Conservation (phyloP, 2,888 invertebrate genomes). For the Uropetala carovei region DNA sequence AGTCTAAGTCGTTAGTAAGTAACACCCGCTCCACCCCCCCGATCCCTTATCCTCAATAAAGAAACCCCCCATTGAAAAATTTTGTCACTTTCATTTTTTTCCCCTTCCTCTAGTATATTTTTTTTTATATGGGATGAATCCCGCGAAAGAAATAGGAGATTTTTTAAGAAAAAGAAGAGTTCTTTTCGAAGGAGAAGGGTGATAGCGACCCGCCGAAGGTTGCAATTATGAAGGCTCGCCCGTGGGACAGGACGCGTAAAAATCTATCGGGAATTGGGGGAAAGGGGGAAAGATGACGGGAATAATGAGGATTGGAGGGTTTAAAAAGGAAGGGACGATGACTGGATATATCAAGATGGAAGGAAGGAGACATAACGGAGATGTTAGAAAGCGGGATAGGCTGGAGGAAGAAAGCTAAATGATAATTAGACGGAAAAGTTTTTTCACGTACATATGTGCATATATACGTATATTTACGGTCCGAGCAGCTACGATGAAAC, state of each 20-base stretch:
- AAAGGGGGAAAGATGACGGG: neutral
- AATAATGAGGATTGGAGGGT: neutral
- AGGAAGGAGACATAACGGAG: neutral
- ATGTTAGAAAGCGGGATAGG: neutral
- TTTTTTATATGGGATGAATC: neutral
- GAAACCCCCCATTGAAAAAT: conserved; percentile 10
- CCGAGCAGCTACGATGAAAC: too few relatives aligned
- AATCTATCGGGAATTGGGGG: neutral
- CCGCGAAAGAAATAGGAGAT: too few relatives aligned
- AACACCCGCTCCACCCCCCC: neutral
- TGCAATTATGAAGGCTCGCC: too few relatives aligned
- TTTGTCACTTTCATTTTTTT: neutral
- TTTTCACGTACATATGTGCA: too few relatives aligned
- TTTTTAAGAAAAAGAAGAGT: too few relatives aligned
- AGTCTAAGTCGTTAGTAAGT: neutral
- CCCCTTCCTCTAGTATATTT: neutral
- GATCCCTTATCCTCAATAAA: neutral
- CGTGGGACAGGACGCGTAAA: too few relatives aligned
- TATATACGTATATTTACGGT: too few relatives aligned
- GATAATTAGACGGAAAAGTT: too few relatives aligned
- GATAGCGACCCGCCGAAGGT: too few relatives aligned
- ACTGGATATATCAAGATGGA: neutral
- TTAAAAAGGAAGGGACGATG: neutral
- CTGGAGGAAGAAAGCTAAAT: neutral
- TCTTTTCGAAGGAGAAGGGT: too few relatives aligned